Conservation (phyloP, 2,113 vertebrate species). For the Catharus bicknelli region DNA sequence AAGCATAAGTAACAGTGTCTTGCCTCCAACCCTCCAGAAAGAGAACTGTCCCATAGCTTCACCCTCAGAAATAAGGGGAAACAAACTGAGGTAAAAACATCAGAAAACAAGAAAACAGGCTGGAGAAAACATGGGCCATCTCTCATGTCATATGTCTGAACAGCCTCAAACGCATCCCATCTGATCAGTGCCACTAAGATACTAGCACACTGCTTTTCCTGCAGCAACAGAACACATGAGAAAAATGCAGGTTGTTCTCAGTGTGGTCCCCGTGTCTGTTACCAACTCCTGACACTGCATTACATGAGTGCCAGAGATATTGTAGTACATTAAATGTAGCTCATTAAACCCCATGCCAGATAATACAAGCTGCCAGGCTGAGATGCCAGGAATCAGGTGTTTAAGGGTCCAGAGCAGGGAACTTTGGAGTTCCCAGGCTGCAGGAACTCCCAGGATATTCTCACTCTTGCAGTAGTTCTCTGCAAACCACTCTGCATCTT, state of each 20-base stretch:
- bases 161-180: not conserved
- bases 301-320: not conserved
- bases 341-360: not conserved
- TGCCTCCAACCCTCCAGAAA: not conserved
- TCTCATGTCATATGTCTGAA: not conserved
- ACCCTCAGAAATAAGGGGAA: not conserved
- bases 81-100: not conserved
- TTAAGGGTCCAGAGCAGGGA: not conserved
- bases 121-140: accelerated
- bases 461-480: not conserved
- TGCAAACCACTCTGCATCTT: not conserved
- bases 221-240: not conserved
- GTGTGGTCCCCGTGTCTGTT: not conserved
- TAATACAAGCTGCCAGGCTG: not conserved
- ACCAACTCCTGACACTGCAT: not conserved
- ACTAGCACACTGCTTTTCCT: not conserved
- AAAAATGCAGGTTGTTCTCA: not conserved
- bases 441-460: not conserved
- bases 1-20: not conserved
- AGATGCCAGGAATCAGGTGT: not conserved
- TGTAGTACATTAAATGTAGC: not conserved
- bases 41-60: not conserved
- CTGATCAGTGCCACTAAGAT: not conserved
- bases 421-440: not conserved
- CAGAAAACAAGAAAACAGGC: not conserved